These are phyloP conservation scores for Lasioglossum lativentre DNA, from an alignment of 2,888 invertebrate genomes.

Conservation along the genomic window DNA sequence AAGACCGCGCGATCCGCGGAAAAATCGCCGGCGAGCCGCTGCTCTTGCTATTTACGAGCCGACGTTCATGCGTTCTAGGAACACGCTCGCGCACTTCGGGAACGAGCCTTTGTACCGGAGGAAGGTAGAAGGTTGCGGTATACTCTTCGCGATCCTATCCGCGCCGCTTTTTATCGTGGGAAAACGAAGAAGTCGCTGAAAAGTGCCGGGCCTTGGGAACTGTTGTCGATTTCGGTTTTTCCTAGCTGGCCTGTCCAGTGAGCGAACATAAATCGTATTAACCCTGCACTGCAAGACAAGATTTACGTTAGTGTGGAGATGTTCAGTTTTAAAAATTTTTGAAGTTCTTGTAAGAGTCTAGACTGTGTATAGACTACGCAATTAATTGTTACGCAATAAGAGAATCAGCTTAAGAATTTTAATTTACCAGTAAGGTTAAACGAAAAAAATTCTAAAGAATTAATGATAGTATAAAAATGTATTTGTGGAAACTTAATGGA, in stretches of 20 bases:
- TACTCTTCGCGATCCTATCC: neutral
- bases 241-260: neutral
- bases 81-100: conserved; percentile 28
- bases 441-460: too few relatives aligned
- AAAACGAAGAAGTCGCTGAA: neutral
- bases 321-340: neutral
- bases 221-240: neutral
- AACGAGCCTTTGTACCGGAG: neutral
- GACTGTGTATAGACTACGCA: neutral
- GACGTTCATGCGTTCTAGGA: conserved; percentile 4
- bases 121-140: neutral
- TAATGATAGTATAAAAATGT: too few relatives aligned
- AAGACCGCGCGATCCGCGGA: neutral
- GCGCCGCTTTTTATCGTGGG: neutral
- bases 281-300: neutral
- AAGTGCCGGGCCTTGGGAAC: neutral
- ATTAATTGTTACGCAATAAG: neutral
- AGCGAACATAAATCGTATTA: neutral
- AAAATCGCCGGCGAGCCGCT: neutral
- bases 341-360: neutral
- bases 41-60: neutral
- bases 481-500: too few relatives aligned
- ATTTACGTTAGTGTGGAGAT: neutral
- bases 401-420: neutral
- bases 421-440: neutral